These are phyloP conservation scores for Protaetia brevitarsis DNA, from an alignment of 1,140 invertebrate species.

Conservation along the genomic window DNA sequence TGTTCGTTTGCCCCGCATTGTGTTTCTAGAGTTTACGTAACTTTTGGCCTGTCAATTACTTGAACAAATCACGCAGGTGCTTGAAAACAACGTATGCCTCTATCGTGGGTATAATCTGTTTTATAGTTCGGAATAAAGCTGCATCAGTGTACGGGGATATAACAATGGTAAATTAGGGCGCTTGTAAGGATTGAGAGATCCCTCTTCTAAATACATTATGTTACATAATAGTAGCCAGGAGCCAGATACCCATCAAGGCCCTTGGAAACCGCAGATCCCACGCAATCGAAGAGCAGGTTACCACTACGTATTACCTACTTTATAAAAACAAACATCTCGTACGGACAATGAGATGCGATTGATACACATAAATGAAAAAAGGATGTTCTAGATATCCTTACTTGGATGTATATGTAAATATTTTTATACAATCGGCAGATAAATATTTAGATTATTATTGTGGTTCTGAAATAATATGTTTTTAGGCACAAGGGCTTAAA, in stretches of 20 bases:
- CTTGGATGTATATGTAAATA: too few species aligned
- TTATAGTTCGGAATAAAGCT: conserved; percentile 16
- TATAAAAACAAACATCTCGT: too few species aligned
- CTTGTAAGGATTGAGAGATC: conserved; percentile 10
- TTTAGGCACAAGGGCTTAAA: too few species aligned
- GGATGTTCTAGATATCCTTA: too few species aligned
- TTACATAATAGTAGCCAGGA: conserved; percentile 16
- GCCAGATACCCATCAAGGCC: conserved; percentile 2
- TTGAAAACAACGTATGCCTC: conserved; percentile 9
- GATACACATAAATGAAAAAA: too few species aligned
- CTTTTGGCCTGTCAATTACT: conserved; percentile 9
- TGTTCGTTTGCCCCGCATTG: neutral
- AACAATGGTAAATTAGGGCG: conserved; percentile 11
- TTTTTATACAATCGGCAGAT: too few species aligned
- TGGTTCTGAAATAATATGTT: too few species aligned
- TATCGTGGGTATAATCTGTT: conserved; percentile 9
- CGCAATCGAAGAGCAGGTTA: neutral
- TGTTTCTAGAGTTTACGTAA: neutral
- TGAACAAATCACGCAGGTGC: conserved; percentile 2
- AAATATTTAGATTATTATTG: too few species aligned
- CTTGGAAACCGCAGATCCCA: neutral
- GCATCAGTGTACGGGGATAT: conserved; percentile 1
- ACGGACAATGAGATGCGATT: too few species aligned
- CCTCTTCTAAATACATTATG: conserved; percentile 14
- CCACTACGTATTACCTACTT: too few species aligned